Evolutionary conservation across 2,888 invertebrate species (phyloP), one percentile per base, ranked within the genome.

Genomic region (Beris morrisii): DNA sequence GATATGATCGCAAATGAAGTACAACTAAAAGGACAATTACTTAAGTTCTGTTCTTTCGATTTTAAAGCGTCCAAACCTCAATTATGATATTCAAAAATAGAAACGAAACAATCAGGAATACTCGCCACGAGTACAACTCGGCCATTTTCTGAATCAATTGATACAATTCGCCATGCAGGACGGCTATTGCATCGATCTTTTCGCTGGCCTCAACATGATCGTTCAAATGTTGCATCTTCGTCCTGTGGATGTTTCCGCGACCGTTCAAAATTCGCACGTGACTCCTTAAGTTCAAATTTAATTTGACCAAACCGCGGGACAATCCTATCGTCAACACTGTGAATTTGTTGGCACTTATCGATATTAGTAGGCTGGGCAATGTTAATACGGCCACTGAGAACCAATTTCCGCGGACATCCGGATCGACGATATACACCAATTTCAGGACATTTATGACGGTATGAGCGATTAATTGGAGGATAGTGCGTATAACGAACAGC

Each of bases 31-130:
- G 28, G 22, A 22, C 7, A 45, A 59, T 38, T 38, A 3, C 38
- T 1, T 38, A 38, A 22, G 22, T 22, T 22, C 3, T 11, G 31
- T 38, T 31, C 12, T 30, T 56, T 4, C 32, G 12, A n/a, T 30
- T 22, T 2, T 2, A 32, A 13, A 56, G 11, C 50, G 15, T 2
- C 13, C 28, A 64, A 30, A 61, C 68, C 68, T 68, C 68, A 5
- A 58, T 46, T 32, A 68, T 66, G 28, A 68, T 66, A 45, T 68
- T 66, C 44, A 68, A 63, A 38, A 68, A 68, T n/a, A 68, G 38
- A 15, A 63, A 68, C 30, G 65, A 15, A 45, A 68, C 58, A 44
- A 66, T 57, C 38, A 68, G 50, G 13, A 66, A 66, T 38, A 68
- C 48, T 45, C 63, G 56, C 12, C 56, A 61, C 11, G 68, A 61